Base-by-base conservation (phyloP, 2,113 vertebrate species). In the Melanocharis versteri region DNA sequence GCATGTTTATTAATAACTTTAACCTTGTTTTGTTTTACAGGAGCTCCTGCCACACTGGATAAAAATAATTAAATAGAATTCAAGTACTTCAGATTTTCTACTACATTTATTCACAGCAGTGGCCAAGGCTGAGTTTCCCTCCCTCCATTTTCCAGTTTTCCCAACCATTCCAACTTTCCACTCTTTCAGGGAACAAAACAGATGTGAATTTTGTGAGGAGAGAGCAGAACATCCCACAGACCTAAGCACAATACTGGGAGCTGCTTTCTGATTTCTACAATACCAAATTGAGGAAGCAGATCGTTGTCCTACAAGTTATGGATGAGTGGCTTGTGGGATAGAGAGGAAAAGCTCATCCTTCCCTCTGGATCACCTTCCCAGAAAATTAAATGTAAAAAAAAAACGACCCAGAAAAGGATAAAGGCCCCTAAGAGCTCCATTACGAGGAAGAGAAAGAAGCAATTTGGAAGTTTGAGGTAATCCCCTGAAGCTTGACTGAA, bases 111-210 rank as follows among this genome's bases (percentile, higher is more conserved):
- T 31, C 14, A 19, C 84, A 14, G 71, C 69, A 7, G 62, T 91
- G 95, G 96, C 89, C 96, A 53, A 97, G 86, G 17, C 47, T 95
- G 57, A 97, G 92, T 78, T 95, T 96, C 23, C 75, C 12, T 73
- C 47, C 13, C 89, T 31, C 88, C 89, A 3, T 61, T 70, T 2
- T 80, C 91, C 1, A 7, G 87, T 47, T 89, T 97, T 53, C 42
- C 96, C 35, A 97, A 58, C 48, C 87, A 91, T 20, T 89, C 94
- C 1, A 77, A 61, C 62, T 89, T 96, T 5, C 85, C 93, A 6
- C 94, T 95, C 31, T 95, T 97, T 10, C 97, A 98, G 97, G 97
- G 98, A 97, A 97, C 10, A 37, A 71, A 64, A 3, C 0, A 69
- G 10, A 35, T 12, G 2, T 31, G 11, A 4, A 8, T n/a, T 82